phyloP scores from a whole-genome alignment of 2,797 vertebrate species.

The Melanotaenia parkinsoni region DNA sequence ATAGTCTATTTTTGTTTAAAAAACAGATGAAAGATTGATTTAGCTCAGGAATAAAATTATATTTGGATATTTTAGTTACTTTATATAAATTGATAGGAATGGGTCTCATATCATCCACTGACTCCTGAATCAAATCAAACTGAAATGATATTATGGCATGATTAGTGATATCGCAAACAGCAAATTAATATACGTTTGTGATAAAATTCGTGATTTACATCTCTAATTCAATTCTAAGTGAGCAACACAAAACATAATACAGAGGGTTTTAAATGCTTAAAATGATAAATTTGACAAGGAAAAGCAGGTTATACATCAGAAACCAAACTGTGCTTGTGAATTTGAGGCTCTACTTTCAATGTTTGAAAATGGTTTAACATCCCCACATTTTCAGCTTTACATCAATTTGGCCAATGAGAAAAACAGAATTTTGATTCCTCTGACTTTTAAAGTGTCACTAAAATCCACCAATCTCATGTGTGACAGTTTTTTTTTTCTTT shows the following conservation, averaged over 20 bases:
- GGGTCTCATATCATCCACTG: too few relatives aligned
- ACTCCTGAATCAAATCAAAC: too few relatives aligned
- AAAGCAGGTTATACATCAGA: neutral
- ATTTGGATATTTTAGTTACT: too few relatives aligned
- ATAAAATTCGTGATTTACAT: too few relatives aligned
- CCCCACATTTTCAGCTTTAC: conserved; percentile 1
- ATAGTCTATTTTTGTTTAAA: too few relatives aligned
- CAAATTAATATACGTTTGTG: too few relatives aligned
- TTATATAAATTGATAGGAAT: too few relatives aligned
- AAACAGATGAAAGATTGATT: too few relatives aligned
- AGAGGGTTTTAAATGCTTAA: neutral
- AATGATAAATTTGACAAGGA: neutral
- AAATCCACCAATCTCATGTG: conserved; percentile 18
- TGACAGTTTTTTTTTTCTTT: conserved; percentile 15
- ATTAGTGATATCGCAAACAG: too few relatives aligned
- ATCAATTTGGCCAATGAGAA: neutral
- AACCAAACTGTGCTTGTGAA: neutral
- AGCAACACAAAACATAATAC: neutral
- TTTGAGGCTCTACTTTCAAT: conserved; percentile 6
- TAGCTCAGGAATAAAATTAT: too few relatives aligned
- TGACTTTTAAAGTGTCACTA: conserved; percentile 36
- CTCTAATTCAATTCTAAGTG: neutral
- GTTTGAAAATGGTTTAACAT: neutral
- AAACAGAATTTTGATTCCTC: neutral
- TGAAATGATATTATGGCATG: too few relatives aligned